Evolutionary conservation across 2,113 vertebrate genomes (phyloP).

Genomic region (Pitta sordida): DNA sequence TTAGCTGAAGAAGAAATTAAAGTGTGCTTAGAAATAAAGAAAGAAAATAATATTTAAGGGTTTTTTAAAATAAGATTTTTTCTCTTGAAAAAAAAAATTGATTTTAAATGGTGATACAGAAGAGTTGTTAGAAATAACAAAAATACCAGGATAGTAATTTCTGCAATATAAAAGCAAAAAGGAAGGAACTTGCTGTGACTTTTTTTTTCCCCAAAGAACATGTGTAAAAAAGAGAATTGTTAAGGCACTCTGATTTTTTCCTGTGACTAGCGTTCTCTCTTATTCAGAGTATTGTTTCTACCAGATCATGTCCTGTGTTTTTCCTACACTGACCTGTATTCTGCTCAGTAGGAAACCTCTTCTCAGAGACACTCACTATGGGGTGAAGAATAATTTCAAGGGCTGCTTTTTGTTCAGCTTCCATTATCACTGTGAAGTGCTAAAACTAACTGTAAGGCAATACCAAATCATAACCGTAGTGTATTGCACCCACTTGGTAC

Average conservation of each 20-base stretch:
- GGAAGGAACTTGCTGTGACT: neutral
- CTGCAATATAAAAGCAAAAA: neutral
- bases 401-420: slow-evolving; percentile 9
- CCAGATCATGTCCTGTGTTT: neutral
- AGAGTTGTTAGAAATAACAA: neutral
- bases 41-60: neutral
- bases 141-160: neutral
- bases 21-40: slow-evolving; percentile 36
- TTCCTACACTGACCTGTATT: neutral
- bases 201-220: neutral
- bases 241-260: neutral
- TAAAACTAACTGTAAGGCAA: neutral
- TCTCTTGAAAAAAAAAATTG: neutral
- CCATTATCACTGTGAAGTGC: neutral
- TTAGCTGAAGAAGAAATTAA: slow-evolving; percentile 41
- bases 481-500: neutral
- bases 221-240: neutral
- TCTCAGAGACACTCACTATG: neutral
- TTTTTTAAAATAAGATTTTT: neutral
- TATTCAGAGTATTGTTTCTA: neutral
- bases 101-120: neutral
- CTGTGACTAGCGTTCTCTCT: neutral
- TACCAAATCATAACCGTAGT: neutral
- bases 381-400: neutral
- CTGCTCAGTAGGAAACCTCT: neutral